Conservation (phyloP, 2,113 vertebrate genomes). For the Collichthys lucidus region DNA sequence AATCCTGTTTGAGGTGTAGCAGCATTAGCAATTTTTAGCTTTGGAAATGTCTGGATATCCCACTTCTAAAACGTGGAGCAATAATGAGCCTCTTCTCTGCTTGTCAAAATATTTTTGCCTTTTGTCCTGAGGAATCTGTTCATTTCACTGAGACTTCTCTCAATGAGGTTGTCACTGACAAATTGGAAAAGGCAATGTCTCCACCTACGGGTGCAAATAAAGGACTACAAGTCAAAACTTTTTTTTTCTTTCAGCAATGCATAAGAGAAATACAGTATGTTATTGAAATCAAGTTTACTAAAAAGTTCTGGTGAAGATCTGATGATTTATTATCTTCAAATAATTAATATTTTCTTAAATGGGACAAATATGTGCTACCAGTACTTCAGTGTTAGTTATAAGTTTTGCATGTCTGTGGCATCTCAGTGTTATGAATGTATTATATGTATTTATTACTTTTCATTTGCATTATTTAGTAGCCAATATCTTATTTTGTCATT, state of each 20-base stretch:
- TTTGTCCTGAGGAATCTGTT: slow-evolving; percentile 79
- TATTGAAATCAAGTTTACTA: not conserved
- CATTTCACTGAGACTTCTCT: slow-evolving; percentile 42
- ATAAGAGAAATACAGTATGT: no score
- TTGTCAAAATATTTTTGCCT: slow-evolving; percentile 83
- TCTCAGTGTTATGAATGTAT: no score
- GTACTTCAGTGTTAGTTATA: not conserved
- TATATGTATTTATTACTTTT: not conserved
- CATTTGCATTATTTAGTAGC: not conserved
- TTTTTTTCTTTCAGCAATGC: not conserved
- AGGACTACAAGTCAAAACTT: slow-evolving; percentile 40
- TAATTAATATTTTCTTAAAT: not conserved
- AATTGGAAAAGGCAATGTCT: slow-evolving; percentile 77
- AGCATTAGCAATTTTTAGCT: slow-evolving; percentile 82
- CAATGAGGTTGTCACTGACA: not conserved
- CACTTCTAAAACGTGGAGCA: slow-evolving; percentile 71
- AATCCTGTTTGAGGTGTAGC: slow-evolving; percentile 82
- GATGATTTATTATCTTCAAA: not conserved
- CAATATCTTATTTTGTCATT: no score
- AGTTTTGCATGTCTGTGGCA: no score
- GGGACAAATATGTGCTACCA: not conserved
- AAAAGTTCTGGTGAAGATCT: not conserved
- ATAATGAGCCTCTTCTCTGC: slow-evolving; percentile 78
- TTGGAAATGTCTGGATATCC: slow-evolving; percentile 76
- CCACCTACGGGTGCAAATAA: slow-evolving; percentile 74